Evolutionary conservation across 2,888 invertebrate genomes (phyloP).

Genomic region (Blera fallax): DNA sequence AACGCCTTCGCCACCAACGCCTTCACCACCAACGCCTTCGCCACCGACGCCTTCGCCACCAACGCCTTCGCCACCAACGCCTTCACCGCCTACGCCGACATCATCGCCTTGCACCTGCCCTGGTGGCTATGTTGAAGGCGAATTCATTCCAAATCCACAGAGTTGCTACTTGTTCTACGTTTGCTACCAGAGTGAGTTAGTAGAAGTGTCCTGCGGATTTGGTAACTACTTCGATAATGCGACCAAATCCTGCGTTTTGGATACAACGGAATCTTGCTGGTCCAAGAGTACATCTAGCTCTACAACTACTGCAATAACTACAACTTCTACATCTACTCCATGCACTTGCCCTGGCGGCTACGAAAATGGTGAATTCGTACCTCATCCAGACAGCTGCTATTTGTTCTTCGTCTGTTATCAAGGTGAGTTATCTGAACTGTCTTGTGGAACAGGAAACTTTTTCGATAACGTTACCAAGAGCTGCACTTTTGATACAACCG

Average conservation of each 20-base stretch:
- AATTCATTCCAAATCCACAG: constrained; percentile 71
- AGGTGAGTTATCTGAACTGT: constrained; percentile 73
- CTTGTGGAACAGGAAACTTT: constrained; percentile 75
- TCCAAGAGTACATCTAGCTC: background rate
- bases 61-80: background rate
- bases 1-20: background rate
- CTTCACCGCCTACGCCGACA: background rate
- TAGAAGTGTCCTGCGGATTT: constrained; percentile 74
- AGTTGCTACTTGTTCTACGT: constrained; percentile 76
- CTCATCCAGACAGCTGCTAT: constrained; percentile 7
- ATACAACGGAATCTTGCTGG: constrained; percentile 55
- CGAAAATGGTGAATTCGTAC: constrained; percentile 33
- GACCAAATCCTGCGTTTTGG: constrained; percentile 73
- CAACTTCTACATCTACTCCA: background rate
- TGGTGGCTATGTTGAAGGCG: constrained; percentile 74
- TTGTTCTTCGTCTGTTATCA: constrained; percentile 51
- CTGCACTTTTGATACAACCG: no score
- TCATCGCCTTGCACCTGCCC: constrained; percentile 72
- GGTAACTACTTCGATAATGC: constrained; percentile 75
- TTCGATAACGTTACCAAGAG: no score
- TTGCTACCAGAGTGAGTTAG: constrained; percentile 74
- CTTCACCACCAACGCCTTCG: background rate
- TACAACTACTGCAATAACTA: background rate
- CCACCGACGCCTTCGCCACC: no score
- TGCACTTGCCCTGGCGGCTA: constrained; percentile 20